Evolutionary conservation across 2,888 invertebrate species (phyloP), one percentile per base, ranked within the genome.

Genomic region (Yponomeuta sedellus): DNA sequence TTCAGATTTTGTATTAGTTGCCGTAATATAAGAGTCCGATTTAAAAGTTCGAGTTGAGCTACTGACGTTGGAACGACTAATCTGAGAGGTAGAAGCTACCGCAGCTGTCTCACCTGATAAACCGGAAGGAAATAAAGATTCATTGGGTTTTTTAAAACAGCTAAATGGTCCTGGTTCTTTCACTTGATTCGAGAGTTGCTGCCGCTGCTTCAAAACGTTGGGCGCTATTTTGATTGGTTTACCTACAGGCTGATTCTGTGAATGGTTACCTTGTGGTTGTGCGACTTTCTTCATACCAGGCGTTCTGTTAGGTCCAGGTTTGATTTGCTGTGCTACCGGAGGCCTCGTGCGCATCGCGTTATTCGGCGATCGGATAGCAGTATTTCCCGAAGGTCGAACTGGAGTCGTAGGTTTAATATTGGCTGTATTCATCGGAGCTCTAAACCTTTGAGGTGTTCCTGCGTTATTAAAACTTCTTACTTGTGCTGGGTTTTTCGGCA

Each of bases 101-200:
- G 86, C 79, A 12, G 78, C 71, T 2, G 73, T 67, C 25, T 79
- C 77, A 59, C 74, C 86, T 56, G 80, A 34, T 8, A 34, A 34
- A 34, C 34, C 71, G 34, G 73, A 77, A 5, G 83, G 80, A 66
- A 83, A 79, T 5, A 85, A 73, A 10, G 85, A 82, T 69, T 89
- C 88, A 71, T 87, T 89, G 16, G 85, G 81, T 71, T 86, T 89
- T 72, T 90, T 91, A 69, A 89, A 88, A 74, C 85, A 86, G 74
- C 84, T 85, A 64, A 87, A 88, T 64, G 82, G 85, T 11, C 83
- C 84, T 67, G 85, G 80, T 1, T 75, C 67, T 19, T 62, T 8
- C 63, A 70, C 72, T 20, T 80, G 70, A 16, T 52, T 52, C 57
- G 85, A 80, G 74, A 88, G 87, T 3, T 67, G 66, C 11, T 85